A percentile compares a stretch with the other conserved stretches of the same genome.
Conservation (phyloP, 2,888 invertebrate genomes). For the Eumacrocentrus americanus region DNA sequence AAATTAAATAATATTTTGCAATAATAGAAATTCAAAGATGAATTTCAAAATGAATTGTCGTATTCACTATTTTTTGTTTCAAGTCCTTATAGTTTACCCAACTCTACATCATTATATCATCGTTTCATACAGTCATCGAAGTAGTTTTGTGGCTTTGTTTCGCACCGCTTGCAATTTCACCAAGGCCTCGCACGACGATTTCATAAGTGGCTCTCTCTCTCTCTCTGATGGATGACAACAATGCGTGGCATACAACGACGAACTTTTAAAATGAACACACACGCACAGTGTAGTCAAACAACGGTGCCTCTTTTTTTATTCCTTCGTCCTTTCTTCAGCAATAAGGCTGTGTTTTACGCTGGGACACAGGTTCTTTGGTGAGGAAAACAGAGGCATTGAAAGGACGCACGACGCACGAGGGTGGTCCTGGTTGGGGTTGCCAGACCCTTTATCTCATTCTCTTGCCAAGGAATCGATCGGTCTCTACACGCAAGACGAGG, state of each 20-base stretch:
- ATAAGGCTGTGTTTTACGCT: background rate
- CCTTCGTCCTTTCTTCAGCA: too few species aligned
- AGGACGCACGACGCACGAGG: background rate
- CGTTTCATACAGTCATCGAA: background rate
- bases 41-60: too few species aligned
- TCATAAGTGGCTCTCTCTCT: conserved; percentile 17
- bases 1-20: too few species aligned
- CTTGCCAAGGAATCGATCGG: background rate
- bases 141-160: conserved; percentile 21
- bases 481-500: background rate
- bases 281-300: background rate
- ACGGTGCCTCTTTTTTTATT: background rate
- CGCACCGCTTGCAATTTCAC: conserved; percentile 30
- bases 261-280: background rate
- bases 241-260: conserved; percentile 5
- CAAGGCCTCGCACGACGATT: conserved; percentile 29
- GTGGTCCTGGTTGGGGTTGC: conserved; percentile 5
- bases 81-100: too few species aligned
- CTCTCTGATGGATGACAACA: conserved; percentile 7
- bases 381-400: background rate
- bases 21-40: too few species aligned
- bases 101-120: background rate
- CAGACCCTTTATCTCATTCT: background rate
- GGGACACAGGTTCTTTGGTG: background rate
- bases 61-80: too few species aligned